A percentile compares a stretch with the other conserved stretches of the same genome.
Conservation (phyloP, 2,888 invertebrate genomes). For the Luperina nickerlii region DNA sequence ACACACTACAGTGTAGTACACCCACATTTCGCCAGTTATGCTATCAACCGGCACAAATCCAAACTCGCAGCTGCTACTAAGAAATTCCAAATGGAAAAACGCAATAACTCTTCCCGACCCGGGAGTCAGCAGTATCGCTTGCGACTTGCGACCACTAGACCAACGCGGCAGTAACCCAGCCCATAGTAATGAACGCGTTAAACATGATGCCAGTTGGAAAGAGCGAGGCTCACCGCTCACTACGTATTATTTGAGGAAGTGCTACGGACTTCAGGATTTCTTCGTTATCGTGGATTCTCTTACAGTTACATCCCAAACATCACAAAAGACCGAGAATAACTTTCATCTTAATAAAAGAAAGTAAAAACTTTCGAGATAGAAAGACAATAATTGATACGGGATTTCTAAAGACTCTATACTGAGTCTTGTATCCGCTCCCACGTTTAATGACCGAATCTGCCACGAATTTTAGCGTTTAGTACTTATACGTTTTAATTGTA, state of each 20-base stretch:
- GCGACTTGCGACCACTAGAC: too few relatives aligned
- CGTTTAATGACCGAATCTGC: not conserved
- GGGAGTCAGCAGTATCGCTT: too few relatives aligned
- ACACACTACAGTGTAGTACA: too few relatives aligned
- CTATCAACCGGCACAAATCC: too few relatives aligned
- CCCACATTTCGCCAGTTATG: too few relatives aligned
- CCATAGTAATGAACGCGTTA: too few relatives aligned
- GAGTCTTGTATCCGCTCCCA: not conserved
- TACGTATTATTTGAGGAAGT: not conserved
- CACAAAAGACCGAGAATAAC: not conserved
- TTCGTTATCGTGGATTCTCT: not conserved
- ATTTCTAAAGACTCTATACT: not conserved
- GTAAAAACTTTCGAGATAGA: too few relatives aligned
- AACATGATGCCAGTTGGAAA: not conserved
- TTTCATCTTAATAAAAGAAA: not conserved
- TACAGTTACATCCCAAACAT: not conserved
- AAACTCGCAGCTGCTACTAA: too few relatives aligned
- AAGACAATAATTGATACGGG: not conserved
- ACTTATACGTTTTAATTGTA: not conserved
- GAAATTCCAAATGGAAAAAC: too few relatives aligned
- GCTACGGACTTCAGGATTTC: not conserved
- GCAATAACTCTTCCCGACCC: too few relatives aligned
- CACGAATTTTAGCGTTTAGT: not conserved
- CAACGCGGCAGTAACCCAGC: too few relatives aligned
- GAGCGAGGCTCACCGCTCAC: too few relatives aligned